phyloP scores from a whole-genome alignment of 2,113 vertebrate genomes.

The Rhinoptilus africanus region DNA sequence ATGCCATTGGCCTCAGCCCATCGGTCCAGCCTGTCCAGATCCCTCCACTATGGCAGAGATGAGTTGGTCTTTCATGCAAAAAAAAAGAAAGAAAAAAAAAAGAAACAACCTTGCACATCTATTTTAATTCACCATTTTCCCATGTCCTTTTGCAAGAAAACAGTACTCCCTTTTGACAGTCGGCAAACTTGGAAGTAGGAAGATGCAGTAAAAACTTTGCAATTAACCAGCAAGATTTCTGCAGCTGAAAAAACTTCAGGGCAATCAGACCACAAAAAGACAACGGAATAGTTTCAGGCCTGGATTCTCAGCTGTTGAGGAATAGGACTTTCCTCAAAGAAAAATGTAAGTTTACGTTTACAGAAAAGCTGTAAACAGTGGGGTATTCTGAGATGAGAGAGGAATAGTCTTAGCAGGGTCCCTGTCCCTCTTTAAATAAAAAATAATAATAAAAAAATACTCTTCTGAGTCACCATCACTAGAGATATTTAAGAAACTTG shows the following conservation, averaged over 20 bases:
- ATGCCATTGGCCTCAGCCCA: no score
- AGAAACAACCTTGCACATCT: not conserved
- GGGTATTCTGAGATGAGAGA: not conserved
- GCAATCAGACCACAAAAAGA: not conserved
- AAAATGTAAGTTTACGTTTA: not conserved
- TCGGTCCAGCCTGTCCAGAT: no score
- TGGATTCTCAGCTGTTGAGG: not conserved
- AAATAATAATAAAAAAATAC: not conserved
- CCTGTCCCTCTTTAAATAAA: not conserved
- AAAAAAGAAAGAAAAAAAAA: not conserved
- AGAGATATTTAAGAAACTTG: no score
- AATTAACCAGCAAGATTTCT: not conserved
- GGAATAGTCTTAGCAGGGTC: not conserved
- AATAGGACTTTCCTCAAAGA: not conserved
- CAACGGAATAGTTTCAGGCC: not conserved
- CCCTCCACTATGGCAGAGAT: not conserved
- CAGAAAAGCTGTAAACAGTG: not conserved
- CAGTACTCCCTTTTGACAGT: not conserved
- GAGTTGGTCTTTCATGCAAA: not conserved
- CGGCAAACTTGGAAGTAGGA: not conserved
- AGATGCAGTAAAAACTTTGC: not conserved
- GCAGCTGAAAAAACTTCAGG: not conserved
- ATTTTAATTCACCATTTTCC: not conserved
- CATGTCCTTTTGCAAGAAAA: not conserved
- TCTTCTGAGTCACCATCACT: no score